Evolutionary conservation across 1,140 invertebrate genomes (phyloP).

Genomic region (Pseudachorutes palmiensis): DNA sequence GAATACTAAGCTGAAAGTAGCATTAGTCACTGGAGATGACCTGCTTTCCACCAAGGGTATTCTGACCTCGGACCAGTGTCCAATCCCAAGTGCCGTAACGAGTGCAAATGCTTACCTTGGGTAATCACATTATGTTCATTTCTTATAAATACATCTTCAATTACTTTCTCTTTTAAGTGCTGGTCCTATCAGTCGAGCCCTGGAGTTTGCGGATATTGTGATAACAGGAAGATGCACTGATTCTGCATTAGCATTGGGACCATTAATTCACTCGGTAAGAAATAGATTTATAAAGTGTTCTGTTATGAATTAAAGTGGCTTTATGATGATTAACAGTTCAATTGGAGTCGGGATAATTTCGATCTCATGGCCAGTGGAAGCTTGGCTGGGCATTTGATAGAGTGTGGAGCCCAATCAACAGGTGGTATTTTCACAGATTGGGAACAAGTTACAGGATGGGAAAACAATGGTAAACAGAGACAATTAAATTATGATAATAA

Average conservation of each 20-base stretch:
- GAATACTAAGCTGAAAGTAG: conserved; percentile 32
- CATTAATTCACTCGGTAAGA: conserved; percentile 45
- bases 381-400: conserved; percentile 50
- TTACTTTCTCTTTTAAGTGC: conserved; percentile 40
- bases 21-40: conserved; percentile 36
- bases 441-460: conserved; percentile 47
- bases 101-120: conserved; percentile 51
- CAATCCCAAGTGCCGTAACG: conserved; percentile 42
- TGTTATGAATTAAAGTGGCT: neutral
- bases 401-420: conserved; percentile 51
- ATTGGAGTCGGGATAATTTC: conserved; percentile 45
- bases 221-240: conserved; percentile 51
- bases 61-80: conserved; percentile 42
- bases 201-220: conserved; percentile 49
- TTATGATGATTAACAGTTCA: conserved; percentile 38
- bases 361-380: conserved; percentile 45
- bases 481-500: conserved; percentile 1
- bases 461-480: conserved; percentile 38
- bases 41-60: conserved; percentile 35
- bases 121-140: conserved; percentile 37
- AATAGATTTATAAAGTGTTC: conserved; percentile 11
- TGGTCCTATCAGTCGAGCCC: conserved; percentile 46
- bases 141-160: neutral
- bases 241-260: conserved; percentile 48
- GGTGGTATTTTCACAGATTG: conserved; percentile 52